Conservation (phyloP, 2,888 invertebrate species). For the Eupithecia tripunctaria region DNA sequence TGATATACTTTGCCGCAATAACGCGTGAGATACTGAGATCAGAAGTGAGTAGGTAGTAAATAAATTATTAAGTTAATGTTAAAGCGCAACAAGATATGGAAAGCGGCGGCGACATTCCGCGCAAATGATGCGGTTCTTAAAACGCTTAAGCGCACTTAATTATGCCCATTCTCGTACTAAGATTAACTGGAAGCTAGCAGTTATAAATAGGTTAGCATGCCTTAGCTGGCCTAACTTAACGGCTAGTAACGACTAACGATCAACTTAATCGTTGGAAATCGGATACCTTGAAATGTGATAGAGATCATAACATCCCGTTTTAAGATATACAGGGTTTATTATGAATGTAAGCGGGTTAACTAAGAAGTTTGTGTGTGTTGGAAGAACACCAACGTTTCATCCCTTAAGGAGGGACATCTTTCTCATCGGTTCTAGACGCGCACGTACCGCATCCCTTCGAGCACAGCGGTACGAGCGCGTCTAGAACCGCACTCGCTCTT, state of each 20-base stretch:
- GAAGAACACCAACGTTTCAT: too few relatives aligned
- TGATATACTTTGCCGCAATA: too few relatives aligned
- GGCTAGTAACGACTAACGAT: conserved; percentile 9
- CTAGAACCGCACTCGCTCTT: too few relatives aligned
- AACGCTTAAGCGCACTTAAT: conserved; percentile 31
- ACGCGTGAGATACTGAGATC: background rate
- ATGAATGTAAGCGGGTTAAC: too few relatives aligned
- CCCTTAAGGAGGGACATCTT: too few relatives aligned
- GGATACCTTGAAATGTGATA: conserved; percentile 17
- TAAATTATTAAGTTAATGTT: conserved; percentile 7
- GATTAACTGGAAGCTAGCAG: conserved; percentile 28
- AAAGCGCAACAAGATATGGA: conserved; percentile 46
- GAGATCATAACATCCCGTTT: conserved; percentile 5
- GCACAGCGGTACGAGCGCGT: too few relatives aligned
- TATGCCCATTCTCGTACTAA: conserved; percentile 32
- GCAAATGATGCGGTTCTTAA: conserved; percentile 52
- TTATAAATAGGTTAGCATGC: conserved; percentile 31
- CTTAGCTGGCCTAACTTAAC: conserved; percentile 23
- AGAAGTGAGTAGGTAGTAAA: background rate
- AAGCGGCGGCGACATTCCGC: conserved; percentile 64
- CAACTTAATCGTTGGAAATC: conserved; percentile 35
- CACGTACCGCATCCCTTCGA: too few relatives aligned
- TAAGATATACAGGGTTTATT: background rate
- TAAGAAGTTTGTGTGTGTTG: too few relatives aligned
- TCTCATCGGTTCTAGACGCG: too few relatives aligned